These are phyloP conservation scores for Thereva unica DNA, from an alignment of 2,888 invertebrate genomes.

Conservation along the genomic window DNA sequence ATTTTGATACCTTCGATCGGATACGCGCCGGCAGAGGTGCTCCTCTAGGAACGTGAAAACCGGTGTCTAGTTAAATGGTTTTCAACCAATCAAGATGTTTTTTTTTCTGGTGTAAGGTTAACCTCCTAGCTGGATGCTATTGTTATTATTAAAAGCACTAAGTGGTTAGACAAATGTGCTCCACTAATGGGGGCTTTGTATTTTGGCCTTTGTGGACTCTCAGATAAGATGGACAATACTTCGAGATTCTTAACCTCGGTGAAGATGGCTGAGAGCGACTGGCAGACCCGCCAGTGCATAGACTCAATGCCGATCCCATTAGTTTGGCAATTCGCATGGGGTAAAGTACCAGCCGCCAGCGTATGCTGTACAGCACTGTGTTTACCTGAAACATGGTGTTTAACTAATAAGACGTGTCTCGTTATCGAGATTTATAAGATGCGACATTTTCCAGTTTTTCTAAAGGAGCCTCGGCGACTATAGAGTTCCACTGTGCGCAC, in stretches of 20 bases:
- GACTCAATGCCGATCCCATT: conserved; percentile 9
- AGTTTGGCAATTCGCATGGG: conserved; percentile 13
- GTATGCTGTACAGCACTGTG: neutral
- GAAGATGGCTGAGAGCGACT: neutral
- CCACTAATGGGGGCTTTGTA: conserved; percentile 11
- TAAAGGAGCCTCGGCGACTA: neutral
- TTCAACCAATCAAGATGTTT: conserved; percentile 8
- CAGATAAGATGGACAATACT: neutral
- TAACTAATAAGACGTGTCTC: conserved; percentile 28
- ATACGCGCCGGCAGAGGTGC: neutral
- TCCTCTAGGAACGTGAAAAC: neutral
- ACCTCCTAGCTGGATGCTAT: neutral
- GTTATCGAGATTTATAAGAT: conserved; percentile 28
- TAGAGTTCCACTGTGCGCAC: neutral
- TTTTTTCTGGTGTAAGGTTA: neutral
- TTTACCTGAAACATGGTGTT: conserved; percentile 25
- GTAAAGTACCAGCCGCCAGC: neutral
- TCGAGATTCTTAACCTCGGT: neutral
- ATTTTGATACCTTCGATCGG: neutral
- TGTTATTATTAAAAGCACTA: no score
- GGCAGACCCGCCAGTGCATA: neutral
- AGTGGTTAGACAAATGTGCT: conserved; percentile 5
- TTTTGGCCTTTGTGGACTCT: neutral
- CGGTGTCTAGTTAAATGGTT: conserved; percentile 9
- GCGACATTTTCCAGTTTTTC: conserved; percentile 22